Conservation (phyloP, 2,888 invertebrate species). For the Drosophila maculinotata region DNA sequence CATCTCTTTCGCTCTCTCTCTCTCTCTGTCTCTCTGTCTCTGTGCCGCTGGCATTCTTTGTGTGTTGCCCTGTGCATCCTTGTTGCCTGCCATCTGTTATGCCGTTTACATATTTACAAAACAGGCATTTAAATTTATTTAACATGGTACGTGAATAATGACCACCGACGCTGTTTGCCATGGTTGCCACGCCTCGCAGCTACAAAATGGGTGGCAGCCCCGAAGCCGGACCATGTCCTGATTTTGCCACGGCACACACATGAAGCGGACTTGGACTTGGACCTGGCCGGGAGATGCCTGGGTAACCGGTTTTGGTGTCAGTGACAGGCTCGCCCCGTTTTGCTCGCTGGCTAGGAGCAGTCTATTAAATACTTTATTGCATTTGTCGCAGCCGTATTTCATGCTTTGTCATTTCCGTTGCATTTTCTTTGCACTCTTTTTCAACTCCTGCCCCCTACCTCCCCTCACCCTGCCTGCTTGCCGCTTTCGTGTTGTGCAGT, state of each 20-base stretch:
- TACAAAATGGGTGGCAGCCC: too few species aligned
- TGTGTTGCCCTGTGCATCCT: conserved; percentile 5
- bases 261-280: conserved; percentile 17
- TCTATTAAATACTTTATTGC: conserved; percentile 84
- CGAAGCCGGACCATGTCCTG: too few species aligned
- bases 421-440: conserved; percentile 71
- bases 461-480: not conserved
- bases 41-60: conserved; percentile 6
- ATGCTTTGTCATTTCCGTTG: conserved; percentile 79
- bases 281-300: conserved; percentile 29
- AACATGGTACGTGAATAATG: conserved; percentile 79
- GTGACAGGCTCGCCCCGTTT: conserved; percentile 61
- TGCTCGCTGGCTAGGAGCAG: conserved; percentile 66
- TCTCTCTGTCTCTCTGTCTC: not conserved
- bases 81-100: conserved; percentile 66
- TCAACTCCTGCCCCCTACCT: not conserved
- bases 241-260: too few species aligned
- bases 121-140: conserved; percentile 81
- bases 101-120: conserved; percentile 78
- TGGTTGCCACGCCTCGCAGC: conserved; percentile 59
- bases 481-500: conserved; percentile 29
- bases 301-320: conserved; percentile 59
- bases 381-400: conserved; percentile 82
- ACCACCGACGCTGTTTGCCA: conserved; percentile 65
- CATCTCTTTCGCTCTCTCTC: not conserved